Evolutionary conservation across 2,888 invertebrate genomes (phyloP).

Genomic region (Monopis laevigella): DNA sequence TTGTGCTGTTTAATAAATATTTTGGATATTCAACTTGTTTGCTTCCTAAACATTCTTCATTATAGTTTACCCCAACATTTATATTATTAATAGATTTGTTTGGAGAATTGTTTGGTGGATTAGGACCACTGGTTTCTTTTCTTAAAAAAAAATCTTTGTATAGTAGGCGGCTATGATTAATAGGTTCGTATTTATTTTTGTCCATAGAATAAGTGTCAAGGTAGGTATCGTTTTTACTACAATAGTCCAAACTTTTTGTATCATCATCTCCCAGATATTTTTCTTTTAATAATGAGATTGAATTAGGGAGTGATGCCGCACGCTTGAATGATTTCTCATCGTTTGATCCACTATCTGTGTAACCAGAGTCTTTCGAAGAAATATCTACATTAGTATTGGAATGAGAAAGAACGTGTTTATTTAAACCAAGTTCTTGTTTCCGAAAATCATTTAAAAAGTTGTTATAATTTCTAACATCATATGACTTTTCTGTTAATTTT

Average conservation of each 20-base stretch:
- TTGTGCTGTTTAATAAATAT: conserved; percentile 51
- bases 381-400: conserved; percentile 42
- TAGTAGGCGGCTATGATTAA: conserved; percentile 53
- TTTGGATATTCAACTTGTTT: conserved; percentile 39
- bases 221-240: conserved; percentile 29
- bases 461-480: conserved; percentile 37
- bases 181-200: conserved; percentile 36
- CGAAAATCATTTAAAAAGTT: conserved; percentile 51
- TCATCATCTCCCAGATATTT: not conserved
- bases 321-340: conserved; percentile 39
- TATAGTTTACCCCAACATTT: conserved; percentile 24
- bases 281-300: conserved; percentile 25
- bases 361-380: conserved; percentile 58
- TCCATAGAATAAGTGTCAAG: conserved; percentile 32
- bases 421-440: conserved; percentile 27
- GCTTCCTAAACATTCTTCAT: conserved; percentile 18
- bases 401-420: conserved; percentile 38
- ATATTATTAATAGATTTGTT: conserved; percentile 21
- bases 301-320: conserved; percentile 39
- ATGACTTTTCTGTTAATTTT: conserved; percentile 24
- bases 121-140: conserved; percentile 46
- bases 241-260: conserved; percentile 43
- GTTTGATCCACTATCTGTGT: conserved; percentile 43
- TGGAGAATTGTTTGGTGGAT: conserved; percentile 50
- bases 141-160: conserved; percentile 58